phyloP scores from a whole-genome alignment of 2,797 vertebrate genomes.

The Xiphorhynchus erythropygius region DNA sequence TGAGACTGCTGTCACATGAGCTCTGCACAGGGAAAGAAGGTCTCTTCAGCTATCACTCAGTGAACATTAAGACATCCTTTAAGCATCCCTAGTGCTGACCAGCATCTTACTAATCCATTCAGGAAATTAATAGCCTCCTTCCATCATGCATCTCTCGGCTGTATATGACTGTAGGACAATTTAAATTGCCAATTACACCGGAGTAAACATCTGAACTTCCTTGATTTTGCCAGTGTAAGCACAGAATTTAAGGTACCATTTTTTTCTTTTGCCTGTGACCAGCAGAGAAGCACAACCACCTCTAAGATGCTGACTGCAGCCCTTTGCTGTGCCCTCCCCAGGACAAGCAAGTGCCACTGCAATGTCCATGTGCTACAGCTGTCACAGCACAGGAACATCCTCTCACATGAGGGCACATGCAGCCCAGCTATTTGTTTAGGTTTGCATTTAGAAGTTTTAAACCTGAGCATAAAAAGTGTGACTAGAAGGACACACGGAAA shows the following conservation, averaged over 20 bases:
- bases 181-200: neutral
- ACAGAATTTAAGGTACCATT: neutral
- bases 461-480: neutral
- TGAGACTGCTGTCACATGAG: neutral
- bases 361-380: rapidly evolving
- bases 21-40: neutral
- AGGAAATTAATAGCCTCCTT: neutral
- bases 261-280: neutral
- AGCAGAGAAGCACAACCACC: neutral
- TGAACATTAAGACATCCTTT: neutral
- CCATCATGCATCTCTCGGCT: neutral
- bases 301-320: neutral
- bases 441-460: neutral
- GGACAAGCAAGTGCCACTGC: neutral
- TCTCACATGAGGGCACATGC: neutral
- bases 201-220: neutral
- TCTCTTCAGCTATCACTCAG: neutral
- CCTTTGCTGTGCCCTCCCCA: neutral
- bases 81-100: neutral
- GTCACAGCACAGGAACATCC: neutral
- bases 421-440: neutral
- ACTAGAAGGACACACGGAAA: neutral
- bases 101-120: neutral
- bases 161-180: neutral
- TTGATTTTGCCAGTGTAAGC: neutral